Evolutionary conservation across 2,888 invertebrate species (phyloP).

Genomic region (Tachina grossa): DNA sequence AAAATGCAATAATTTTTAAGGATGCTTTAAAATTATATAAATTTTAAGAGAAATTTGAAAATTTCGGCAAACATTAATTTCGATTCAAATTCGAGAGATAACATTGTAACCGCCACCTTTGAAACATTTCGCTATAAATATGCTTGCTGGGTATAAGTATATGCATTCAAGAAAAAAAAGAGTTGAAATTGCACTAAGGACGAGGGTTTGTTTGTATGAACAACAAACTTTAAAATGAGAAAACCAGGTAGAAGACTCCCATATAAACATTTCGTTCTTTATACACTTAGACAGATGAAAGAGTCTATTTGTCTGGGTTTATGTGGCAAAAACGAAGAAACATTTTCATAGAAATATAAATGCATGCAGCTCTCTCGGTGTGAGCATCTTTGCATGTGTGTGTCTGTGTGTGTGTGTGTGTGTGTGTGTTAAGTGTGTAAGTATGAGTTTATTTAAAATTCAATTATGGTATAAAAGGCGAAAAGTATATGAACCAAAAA

Average conservation of each 20-base stretch:
- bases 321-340: slow-evolving; percentile 29
- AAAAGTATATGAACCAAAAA: slow-evolving; percentile 66
- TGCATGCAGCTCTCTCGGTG: not conserved
- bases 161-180: not conserved
- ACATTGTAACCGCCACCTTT: not conserved
- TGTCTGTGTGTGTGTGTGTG: slow-evolving; percentile 8
- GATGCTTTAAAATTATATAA: too few species aligned
- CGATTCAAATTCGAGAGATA: too few species aligned
- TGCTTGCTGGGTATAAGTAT: too few species aligned
- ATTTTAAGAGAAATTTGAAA: too few species aligned
- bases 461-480: slow-evolving; percentile 78
- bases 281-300: not conserved
- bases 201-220: slow-evolving; percentile 34
- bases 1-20: too few species aligned
- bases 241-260: slow-evolving; percentile 7
- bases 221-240: slow-evolving; percentile 11
- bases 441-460: slow-evolving; percentile 82
- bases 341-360: not conserved
- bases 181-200: slow-evolving; percentile 28
- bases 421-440: not conserved
- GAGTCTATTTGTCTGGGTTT: not conserved
- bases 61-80: too few species aligned
- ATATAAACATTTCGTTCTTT: slow-evolving; percentile 32
- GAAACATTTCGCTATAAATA: too few species aligned
- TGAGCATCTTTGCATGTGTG: slow-evolving; percentile 4